Percentiles rank a stretch among this genome's conserved stretches.
Conservation (phyloP, 2,888 invertebrate genomes). For the Prosopocoilus inquinatus region DNA sequence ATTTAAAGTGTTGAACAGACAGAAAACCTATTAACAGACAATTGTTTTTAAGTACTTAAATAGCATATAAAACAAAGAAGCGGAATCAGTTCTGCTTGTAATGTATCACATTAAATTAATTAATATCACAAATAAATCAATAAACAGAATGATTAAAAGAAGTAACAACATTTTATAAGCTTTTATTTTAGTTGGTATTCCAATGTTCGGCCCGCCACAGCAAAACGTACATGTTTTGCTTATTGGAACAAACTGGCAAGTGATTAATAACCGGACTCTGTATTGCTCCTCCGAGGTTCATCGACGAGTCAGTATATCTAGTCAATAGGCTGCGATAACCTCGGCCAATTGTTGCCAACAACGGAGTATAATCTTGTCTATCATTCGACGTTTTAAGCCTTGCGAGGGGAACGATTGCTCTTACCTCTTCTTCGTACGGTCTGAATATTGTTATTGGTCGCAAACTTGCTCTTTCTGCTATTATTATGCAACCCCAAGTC, state of each 20-base stretch:
- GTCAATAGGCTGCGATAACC: slow-evolving; percentile 78
- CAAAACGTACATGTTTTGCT: slow-evolving; percentile 62
- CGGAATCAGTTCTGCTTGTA: too few relatives aligned
- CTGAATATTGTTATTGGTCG: slow-evolving; percentile 90
- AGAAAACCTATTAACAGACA: too few relatives aligned
- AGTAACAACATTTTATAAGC: too few relatives aligned
- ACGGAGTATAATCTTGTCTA: slow-evolving; percentile 50
- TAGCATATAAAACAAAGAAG: too few relatives aligned
- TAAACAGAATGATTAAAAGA: too few relatives aligned
- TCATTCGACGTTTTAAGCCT: slow-evolving; percentile 46
- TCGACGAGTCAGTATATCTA: slow-evolving; percentile 59
- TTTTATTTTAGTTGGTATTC: slow-evolving; percentile 50
- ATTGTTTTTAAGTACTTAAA: too few relatives aligned
- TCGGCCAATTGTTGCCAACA: slow-evolving; percentile 77
- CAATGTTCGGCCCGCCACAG: slow-evolving; percentile 74
- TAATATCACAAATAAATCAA: too few relatives aligned
- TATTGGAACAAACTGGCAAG: slow-evolving; percentile 27
- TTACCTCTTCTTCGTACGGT: slow-evolving; percentile 81
- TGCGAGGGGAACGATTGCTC: slow-evolving; percentile 61
- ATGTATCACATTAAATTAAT: too few relatives aligned
- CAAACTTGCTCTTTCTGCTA: slow-evolving; percentile 77
- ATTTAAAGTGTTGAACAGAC: too few relatives aligned
- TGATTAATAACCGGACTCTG: slow-evolving; percentile 41
- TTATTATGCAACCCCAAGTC: slow-evolving; percentile 91
- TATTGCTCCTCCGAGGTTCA: slow-evolving; percentile 46